phyloP scores from a whole-genome alignment of 2,888 invertebrate genomes.

The Lottia gigantea region DNA sequence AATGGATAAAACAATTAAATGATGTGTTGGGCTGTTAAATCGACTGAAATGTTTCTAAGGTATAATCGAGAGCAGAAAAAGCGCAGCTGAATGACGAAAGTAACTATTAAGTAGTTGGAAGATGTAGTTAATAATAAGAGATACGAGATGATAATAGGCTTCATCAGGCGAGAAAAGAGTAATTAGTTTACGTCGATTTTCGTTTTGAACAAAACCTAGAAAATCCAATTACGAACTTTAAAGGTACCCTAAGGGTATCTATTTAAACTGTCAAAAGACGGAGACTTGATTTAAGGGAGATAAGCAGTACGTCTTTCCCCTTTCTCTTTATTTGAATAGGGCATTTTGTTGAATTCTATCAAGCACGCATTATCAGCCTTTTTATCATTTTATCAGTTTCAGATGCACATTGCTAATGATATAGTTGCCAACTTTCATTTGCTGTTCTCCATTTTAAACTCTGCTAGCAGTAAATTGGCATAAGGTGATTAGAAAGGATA shows the following conservation, averaged over 20 bases:
- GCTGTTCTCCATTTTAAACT: no score
- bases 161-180: neutral
- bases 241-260: neutral
- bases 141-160: neutral
- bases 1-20: slow-evolving; percentile 6
- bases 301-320: neutral
- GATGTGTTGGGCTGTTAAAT: slow-evolving; percentile 3
- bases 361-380: no score
- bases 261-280: neutral
- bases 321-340: no score
- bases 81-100: slow-evolving; percentile 5
- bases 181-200: slow-evolving; percentile 6
- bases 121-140: neutral
- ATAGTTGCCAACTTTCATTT: no score
- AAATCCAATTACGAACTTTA: slow-evolving; percentile 6
- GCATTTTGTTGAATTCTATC: no score
- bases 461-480: no score
- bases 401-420: neutral
- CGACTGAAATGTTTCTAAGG: slow-evolving; percentile 8
- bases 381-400: slow-evolving; percentile 1
- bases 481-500: no score
- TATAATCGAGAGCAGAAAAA: slow-evolving; percentile 11
- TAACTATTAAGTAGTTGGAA: neutral
- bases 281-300: slow-evolving; percentile 5
- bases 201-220: slow-evolving; percentile 4